Base-by-base conservation (phyloP, 2,888 invertebrate species). In the Nomada hirtipes region DNA sequence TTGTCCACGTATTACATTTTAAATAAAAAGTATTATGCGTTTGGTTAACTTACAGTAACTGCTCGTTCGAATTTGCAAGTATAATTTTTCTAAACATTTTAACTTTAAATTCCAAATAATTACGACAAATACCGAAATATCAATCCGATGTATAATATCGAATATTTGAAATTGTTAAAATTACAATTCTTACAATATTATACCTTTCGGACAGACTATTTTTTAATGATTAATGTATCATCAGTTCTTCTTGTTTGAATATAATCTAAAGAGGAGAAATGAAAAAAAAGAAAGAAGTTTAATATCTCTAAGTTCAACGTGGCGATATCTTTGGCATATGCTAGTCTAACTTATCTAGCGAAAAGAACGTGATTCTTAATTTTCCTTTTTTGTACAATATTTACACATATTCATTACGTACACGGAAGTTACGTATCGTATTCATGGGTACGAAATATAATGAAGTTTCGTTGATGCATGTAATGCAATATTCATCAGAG, bases 401-500 rank as follows among this genome's bases (percentile, higher is more conserved):
- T 42, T 42, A 52, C 20, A 18, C 9, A 42, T 42, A 18, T 70
- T 53, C 10, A 60, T 69, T 69, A 59, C 26, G 36, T 60, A 15
- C 10, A 23, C 23, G 57, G n/a, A 68, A 64, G 13, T 79, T 69
- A 29, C n/a, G 26, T 36, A 11, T 13, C 15, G 47, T 50, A 61
- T 50, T 57, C 20, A 3, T n/a, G 29, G 29, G 55, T 71, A 60
- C 57, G 20, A 60, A 11, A 76, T 57, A 36, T 36, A 67, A 57
- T 29, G 20, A 67, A 26, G 10, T 23, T 52, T 57, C 15, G 23
- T 55, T 23, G 1, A 50, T 23, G 18, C n/a, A 50, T 29, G 0
- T n/a, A 52, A 78, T 44, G 64, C 7, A 79, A 74, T 61, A 79
- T 68, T 68, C 53, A 63, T 53, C 7, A 53, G 10, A 9, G 0